Evolutionary conservation across 2,888 invertebrate species (phyloP), one percentile per base, ranked within the genome.

Genomic region (Athrips mouffetella): DNA sequence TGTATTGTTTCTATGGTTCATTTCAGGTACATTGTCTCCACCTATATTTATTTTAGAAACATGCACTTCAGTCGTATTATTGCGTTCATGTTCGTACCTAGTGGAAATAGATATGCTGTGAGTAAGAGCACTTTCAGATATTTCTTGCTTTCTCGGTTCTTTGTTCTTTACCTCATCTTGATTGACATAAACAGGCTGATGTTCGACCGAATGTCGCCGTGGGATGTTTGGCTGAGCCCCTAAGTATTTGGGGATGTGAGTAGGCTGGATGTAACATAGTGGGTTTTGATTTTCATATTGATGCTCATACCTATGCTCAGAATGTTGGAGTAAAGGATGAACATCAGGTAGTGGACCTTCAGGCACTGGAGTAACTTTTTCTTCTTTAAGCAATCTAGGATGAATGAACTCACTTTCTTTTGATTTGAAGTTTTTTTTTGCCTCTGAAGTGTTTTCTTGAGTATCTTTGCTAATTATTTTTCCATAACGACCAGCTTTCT

Each of bases 291-390:
- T 85, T 65, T 90, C 89, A 57, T 90, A 90, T 49, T 90, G 86
- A 48, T 90, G 90, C 68, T 94, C 94, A 66, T 92, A 94, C 51
- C 94, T 90, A 70, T 94, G 93, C 67, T 94, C 93, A 0, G 94
- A 94, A 76, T 95, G 94, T 65, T 94, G 94, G 15, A 94, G 78
- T 45, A 94, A 79, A 2, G 94, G 94, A 79, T 94, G 94, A 42
- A 77, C 83, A 61, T 82, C 87, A 46, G 80, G 89, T 44, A 87
- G 64, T 5, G 77, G 89, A 21, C 71, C 89, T 73, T 74, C 88
- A 48, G 76, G 89, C 25, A 87, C 77, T 2, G 89, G 89, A 31
- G 86, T 89, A 0, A 89, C 89, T 59, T 84, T 88, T 53, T 83
- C 89, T 67, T 87, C 89, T 65, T 86, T 89, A 39, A 89, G 58